Evolutionary conservation across 2,113 vertebrate genomes (phyloP), one percentile per base, ranked within the genome.

Genomic region (Columba livia): DNA sequence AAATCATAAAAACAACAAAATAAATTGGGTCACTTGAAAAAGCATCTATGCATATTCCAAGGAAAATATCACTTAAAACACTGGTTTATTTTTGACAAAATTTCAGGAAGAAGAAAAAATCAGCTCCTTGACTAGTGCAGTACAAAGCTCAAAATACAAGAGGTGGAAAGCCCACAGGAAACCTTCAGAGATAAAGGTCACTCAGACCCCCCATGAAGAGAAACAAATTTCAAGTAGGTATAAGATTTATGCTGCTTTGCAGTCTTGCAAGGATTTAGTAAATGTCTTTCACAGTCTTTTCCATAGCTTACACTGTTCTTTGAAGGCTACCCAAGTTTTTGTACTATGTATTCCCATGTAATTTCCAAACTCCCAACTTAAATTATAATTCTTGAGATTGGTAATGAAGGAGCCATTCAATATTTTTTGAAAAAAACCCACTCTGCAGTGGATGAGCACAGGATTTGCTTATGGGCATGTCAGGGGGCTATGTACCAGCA

Each of bases 201-300:
- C 66, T 29, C 65, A 79, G 95, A 89, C 93, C 88, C 21, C 90
- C 95, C 88, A 48, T 4, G 78, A 51, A 89, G 92, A 53, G 95
- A 89, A 40, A 94, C 85, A 61, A 4, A 60, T 97, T 95, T 91
- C 95, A 89, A 48, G 90, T 13, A 56, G 66, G 53, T 47, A 17
- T n/a, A 31, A 71, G 85, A 82, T 91, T 88, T 91, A 90, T 54
- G 70, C 20, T 57, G 66, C 53, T 53, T 79, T 88, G 64, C 12
- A 85, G 15, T 34, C 50, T 40, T 36, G 26, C 15, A 61, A 60
- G 85, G 85, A 53, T 94, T 94, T 85, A 88, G 29, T 42, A 40
- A 67, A 71, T 81, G 56, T 29, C 69, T 89, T 78, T 62, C 66
- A 81, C 28, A 4, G 3, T 56, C 65, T 29, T 6, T 16, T 57